phyloP scores from a whole-genome alignment of 1,140 invertebrate species.

The Saccostrea glomerata region DNA sequence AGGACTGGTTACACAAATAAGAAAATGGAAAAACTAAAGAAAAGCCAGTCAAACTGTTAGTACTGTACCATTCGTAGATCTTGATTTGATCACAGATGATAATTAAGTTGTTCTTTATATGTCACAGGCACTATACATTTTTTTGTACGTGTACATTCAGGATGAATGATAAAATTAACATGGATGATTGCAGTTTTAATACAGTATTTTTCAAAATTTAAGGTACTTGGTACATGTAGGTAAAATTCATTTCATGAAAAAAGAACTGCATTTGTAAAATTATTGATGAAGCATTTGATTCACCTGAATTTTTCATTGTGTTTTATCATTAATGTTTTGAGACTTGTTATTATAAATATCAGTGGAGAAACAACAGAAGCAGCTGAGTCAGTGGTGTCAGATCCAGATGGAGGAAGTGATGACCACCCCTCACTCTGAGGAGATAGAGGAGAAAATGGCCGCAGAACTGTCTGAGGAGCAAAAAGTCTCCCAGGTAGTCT shows the following conservation, averaged over 20 bases:
- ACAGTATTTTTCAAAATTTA: too few species aligned
- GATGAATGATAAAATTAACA: too few species aligned
- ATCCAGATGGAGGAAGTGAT: slow-evolving; percentile 40
- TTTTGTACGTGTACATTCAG: too few species aligned
- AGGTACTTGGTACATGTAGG: too few species aligned
- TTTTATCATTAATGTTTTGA: background rate
- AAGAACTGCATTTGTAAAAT: background rate
- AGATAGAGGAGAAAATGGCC: slow-evolving; percentile 32
- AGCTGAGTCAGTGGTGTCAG: slow-evolving; percentile 79
- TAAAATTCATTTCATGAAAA: background rate
- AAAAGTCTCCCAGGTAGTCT: slow-evolving; percentile 44
- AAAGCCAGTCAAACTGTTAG: slow-evolving; percentile 60
- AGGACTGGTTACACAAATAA: slow-evolving; percentile 86
- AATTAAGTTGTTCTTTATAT: too few species aligned
- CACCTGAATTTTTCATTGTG: too few species aligned
- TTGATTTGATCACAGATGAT: background rate
- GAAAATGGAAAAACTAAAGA: slow-evolving; percentile 81
- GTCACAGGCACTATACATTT: too few species aligned
- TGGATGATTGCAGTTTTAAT: too few species aligned
- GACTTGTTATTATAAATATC: background rate
- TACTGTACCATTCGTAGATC: background rate
- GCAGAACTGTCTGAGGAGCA: slow-evolving; percentile 26
- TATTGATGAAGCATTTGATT: background rate
- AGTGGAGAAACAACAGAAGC: slow-evolving; percentile 80
- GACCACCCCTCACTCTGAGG: background rate